Base-by-base conservation (phyloP, 2,113 vertebrate species). In the Myodes glareolus region DNA sequence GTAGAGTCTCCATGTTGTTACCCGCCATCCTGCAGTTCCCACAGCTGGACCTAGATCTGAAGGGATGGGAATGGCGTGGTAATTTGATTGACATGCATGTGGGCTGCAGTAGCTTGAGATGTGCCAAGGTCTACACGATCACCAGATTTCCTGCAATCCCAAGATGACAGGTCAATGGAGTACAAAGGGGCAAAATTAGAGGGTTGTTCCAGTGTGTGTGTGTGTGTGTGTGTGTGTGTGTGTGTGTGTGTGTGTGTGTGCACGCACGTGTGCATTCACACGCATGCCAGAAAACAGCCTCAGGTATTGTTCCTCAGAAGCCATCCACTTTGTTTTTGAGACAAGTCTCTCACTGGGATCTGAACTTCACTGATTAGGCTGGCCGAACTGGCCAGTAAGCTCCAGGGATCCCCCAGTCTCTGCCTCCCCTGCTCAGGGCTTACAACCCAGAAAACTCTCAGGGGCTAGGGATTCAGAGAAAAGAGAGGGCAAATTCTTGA, bases 201-300 rank as follows among this genome's bases (percentile, higher is more conserved):
- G 6, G 39, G 47, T 77, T 88, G 19, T 29, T 85, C 10, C 52
- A 58, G 39, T 90, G 39, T 45, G 39, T 21, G 4, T 63, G 25
- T 1, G 55, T 29, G 55, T 61, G 78, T 39, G 21, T 13, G 47
- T 52, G 45, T 19, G 76, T 17, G 16, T 1, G 9, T 10, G 29
- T 5, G 16, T 36, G 8, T 19, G 13, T 5, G 14, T 52, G 16
- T 36, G 25, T 7, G 12, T 45, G 73, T 42, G 45, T 76, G 23
- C n/a, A 14, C 42, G 72, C 19, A 7, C 2, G 2, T 14, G 29
- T 31, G 2, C 67, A 33, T 14, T 1, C 21, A 14, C 27, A 4
- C 45, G 9, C 17, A 27, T 45, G 27, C 27, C 27, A 45, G 63
- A 45, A 36, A 45, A 45, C 16, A 63, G 29, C 14, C 55, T 42